Evolutionary conservation across 2,888 invertebrate species (phyloP).

Genomic region (Drosophila picticornis): DNA sequence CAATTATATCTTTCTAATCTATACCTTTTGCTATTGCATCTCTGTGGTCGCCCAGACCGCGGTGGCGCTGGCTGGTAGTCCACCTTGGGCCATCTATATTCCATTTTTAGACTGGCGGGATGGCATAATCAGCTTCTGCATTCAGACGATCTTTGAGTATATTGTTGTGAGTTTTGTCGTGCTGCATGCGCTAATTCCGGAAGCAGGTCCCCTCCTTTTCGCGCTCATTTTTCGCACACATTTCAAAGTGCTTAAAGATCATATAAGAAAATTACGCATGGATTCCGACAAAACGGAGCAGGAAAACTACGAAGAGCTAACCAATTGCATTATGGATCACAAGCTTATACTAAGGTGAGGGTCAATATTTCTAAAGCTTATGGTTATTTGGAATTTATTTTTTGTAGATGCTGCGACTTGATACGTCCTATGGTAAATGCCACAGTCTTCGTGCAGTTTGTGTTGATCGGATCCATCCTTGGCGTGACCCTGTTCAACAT

Average conservation of each 20-base stretch:
- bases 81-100: constrained; percentile 64
- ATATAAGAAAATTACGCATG: constrained; percentile 47
- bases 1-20: constrained; percentile 57
- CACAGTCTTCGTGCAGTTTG: constrained; percentile 66
- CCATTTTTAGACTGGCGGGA: constrained; percentile 59
- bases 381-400: neutral
- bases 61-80: constrained; percentile 38
- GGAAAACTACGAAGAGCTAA: constrained; percentile 60
- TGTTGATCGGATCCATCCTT: constrained; percentile 54
- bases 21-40: constrained; percentile 39
- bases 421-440: constrained; percentile 57
- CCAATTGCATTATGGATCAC: constrained; percentile 52
- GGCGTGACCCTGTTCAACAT: constrained; percentile 64
- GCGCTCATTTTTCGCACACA: constrained; percentile 55
- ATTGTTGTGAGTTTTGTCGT: constrained; percentile 39
- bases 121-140: constrained; percentile 41
- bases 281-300: constrained; percentile 43
- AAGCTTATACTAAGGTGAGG: constrained; percentile 57
- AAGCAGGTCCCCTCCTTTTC: constrained; percentile 51
- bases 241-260: constrained; percentile 58
- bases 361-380: rapidly evolving
- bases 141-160: constrained; percentile 55
- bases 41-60: constrained; percentile 36
- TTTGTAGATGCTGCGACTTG: constrained; percentile 51
- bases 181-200: constrained; percentile 55